phyloP scores from a whole-genome alignment of 1,140 invertebrate genomes.

The Helicorthomorpha holstii region DNA sequence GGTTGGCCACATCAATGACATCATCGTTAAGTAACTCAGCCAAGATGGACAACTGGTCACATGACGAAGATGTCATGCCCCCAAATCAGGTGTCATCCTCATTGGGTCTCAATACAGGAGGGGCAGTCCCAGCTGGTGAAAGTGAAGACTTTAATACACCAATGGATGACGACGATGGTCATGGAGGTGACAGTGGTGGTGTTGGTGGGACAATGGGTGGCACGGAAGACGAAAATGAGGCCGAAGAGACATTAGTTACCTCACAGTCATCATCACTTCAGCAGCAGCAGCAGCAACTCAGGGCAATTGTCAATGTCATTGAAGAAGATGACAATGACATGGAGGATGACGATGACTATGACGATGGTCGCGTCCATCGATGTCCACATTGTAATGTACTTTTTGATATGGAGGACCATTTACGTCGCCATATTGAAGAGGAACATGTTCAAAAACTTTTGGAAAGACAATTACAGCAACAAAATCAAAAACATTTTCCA shows the following conservation, averaged over 20 bases:
- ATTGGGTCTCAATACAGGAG: not conserved
- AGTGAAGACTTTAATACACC: too few species aligned
- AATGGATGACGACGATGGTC: too few species aligned
- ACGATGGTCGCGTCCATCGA: conserved; percentile 6
- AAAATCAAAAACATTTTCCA: conserved; percentile 13
- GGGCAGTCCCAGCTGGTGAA: too few species aligned
- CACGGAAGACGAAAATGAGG: too few species aligned
- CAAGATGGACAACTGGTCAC: not conserved
- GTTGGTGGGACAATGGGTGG: too few species aligned
- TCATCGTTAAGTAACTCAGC: too few species aligned
- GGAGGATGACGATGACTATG: conserved; percentile 4
- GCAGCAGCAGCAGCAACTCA: too few species aligned
- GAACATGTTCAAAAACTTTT: conserved; percentile 18
- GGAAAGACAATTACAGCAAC: conserved; percentile 15
- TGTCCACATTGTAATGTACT: conserved; percentile 17
- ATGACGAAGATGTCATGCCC: not conserved
- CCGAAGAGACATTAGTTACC: too few species aligned
- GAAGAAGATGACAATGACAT: not conserved
- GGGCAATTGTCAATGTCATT: too few species aligned
- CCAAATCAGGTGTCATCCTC: not conserved
- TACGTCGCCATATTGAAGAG: conserved; percentile 19
- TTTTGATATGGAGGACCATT: conserved; percentile 16
- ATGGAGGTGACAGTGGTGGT: not conserved
- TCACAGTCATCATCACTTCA: too few species aligned
- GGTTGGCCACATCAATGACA: conserved; percentile 9